These are phyloP conservation scores for Galerucella calmariensis DNA, from an alignment of 2,888 invertebrate species.

Conservation along the genomic window DNA sequence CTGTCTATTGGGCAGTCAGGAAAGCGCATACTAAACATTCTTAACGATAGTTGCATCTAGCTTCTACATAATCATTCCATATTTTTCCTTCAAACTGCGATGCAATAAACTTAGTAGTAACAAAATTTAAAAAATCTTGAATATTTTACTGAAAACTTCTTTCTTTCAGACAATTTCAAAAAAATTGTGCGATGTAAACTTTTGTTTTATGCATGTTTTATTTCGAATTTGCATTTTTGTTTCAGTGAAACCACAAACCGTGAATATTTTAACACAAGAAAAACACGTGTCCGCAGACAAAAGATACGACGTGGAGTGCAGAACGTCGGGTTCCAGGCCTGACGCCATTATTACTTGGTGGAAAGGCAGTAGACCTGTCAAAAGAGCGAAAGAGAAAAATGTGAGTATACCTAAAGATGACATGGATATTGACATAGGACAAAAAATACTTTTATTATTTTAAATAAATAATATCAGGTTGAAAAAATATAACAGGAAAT, in stretches of 20 bases:
- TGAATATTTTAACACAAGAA: conserved; percentile 85
- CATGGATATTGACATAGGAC: conserved; percentile 1
- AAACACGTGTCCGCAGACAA: conserved; percentile 86
- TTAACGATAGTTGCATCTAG: no score
- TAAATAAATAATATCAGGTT: background rate
- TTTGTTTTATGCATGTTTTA: background rate
- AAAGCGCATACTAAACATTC: no score
- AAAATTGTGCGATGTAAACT: background rate
- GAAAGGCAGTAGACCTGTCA: conserved; percentile 85
- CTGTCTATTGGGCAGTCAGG: no score
- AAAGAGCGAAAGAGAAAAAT: conserved; percentile 78
- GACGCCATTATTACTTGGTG: conserved; percentile 91
- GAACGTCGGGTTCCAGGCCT: conserved; percentile 86
- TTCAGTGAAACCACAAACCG: conserved; percentile 87
- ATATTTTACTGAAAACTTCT: background rate
- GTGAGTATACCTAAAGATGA: conserved; percentile 69
- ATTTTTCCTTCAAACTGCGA: no score
- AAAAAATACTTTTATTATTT: background rate
- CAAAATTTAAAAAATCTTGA: no score
- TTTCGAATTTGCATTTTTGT: conserved; percentile 56
- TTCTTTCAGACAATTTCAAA: background rate
- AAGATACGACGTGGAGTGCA: conserved; percentile 88
- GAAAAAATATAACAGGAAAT: no score
- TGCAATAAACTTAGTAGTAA: no score
- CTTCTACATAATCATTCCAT: no score